Conservation (phyloP, 2,797 vertebrate genomes). For the Varecia variegata region DNA sequence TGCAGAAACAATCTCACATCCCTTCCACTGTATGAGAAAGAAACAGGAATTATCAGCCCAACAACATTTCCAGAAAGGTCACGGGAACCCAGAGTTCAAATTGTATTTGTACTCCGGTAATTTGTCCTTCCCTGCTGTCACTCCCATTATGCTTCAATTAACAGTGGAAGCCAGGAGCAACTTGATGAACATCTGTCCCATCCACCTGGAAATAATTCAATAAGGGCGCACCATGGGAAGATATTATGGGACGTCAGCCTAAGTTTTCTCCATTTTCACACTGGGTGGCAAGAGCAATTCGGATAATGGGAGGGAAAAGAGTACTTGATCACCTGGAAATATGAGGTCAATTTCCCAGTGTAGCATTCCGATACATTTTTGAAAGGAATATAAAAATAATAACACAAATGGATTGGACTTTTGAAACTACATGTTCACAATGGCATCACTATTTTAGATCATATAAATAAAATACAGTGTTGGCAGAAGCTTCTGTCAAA, state of each 20-base stretch:
- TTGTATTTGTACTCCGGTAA: constrained; percentile 85
- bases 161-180: constrained; percentile 88
- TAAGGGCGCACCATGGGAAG: constrained; percentile 86
- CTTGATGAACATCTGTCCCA: constrained; percentile 93
- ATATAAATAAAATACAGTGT: constrained; percentile 18
- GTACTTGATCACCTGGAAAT: constrained; percentile 76
- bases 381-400: constrained; percentile 40
- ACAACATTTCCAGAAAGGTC: constrained; percentile 63
- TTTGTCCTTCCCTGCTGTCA: constrained; percentile 93
- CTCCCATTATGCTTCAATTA: constrained; percentile 96
- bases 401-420: not conserved
- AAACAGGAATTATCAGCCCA: not conserved
- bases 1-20: not conserved
- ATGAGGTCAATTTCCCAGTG: constrained; percentile 72
- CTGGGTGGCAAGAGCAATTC: constrained; percentile 85
- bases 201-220: constrained; percentile 94
- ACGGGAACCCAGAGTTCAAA: constrained; percentile 76
- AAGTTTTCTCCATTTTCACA: constrained; percentile 82
- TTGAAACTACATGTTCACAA: not conserved
- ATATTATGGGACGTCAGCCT: constrained; percentile 87
- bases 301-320: constrained; percentile 75
- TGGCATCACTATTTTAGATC: not conserved
- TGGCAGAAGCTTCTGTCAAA: not conserved
- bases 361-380: constrained; percentile 27
- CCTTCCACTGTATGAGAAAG: not conserved